These are phyloP conservation scores for Chascanopsetta lugubris DNA, from an alignment of 2,113 vertebrate species.

Conservation along the genomic window DNA sequence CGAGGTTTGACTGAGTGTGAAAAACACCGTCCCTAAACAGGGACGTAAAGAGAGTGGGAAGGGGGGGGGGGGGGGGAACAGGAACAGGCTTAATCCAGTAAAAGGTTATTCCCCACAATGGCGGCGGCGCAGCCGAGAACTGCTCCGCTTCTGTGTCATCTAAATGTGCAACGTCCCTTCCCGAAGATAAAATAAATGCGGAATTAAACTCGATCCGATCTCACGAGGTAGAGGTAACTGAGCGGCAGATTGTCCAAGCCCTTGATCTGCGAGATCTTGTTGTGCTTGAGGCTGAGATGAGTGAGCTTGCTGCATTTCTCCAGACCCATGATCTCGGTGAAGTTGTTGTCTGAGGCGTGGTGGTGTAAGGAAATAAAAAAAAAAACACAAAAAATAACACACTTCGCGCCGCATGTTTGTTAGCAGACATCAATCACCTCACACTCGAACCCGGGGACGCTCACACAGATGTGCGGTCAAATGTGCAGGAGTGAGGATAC, in stretches of 20 bases:
- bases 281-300: constrained; percentile 87
- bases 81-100: constrained; percentile 35
- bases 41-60: constrained; percentile 38
- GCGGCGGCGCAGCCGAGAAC: too few species aligned
- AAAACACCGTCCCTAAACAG: constrained; percentile 37
- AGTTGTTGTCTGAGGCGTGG: constrained; percentile 81
- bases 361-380: constrained; percentile 76
- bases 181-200: too few species aligned
- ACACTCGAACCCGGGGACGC: neutral
- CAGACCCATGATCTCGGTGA: constrained; percentile 86
- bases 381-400: too few species aligned
- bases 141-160: too few species aligned
- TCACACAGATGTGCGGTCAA: constrained; percentile 7
- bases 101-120: too few species aligned
- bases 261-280: constrained; percentile 80
- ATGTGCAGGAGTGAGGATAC: constrained; percentile 88
- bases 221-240: constrained; percentile 85
- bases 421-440: neutral
- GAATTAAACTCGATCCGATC: too few species aligned
- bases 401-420: too few species aligned
- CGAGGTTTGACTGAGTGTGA: constrained; percentile 54
- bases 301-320: constrained; percentile 82
- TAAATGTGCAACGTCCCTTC: too few species aligned
- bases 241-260: constrained; percentile 84
- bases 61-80: constrained; percentile 3